These are phyloP conservation scores for Drosophila buzzatii DNA, from an alignment of 2,888 invertebrate species.

Conservation along the genomic window DNA sequence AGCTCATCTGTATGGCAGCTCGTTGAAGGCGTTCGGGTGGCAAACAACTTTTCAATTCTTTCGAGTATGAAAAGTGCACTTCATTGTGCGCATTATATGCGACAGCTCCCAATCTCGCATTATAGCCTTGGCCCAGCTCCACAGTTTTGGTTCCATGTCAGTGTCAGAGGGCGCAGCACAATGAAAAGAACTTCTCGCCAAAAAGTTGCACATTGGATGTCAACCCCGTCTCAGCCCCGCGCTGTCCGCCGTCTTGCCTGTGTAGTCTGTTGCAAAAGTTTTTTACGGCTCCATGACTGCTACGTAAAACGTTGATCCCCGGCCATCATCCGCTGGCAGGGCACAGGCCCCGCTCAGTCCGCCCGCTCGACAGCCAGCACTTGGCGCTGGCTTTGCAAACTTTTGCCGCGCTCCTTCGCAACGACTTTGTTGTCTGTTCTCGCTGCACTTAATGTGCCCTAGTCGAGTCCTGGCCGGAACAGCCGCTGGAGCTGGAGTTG, in stretches of 20 bases:
- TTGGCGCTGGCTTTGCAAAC: conserved; percentile 68
- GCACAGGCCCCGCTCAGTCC: background rate
- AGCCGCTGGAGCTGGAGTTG: conserved; percentile 21
- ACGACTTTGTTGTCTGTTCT: conserved; percentile 63
- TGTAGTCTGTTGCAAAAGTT: conserved; percentile 60
- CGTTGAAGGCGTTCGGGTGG: conserved; percentile 41
- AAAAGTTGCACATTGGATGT: conserved; percentile 70
- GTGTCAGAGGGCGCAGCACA: conserved; percentile 71
- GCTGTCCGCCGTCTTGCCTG: conserved; percentile 10
- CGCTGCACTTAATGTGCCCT: conserved; percentile 74
- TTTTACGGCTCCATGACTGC: conserved; percentile 63
- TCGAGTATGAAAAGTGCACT: conserved; percentile 82
- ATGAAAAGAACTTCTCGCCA: conserved; percentile 79
- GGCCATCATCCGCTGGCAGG: conserved; percentile 77
- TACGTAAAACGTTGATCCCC: conserved; percentile 82
- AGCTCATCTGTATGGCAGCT: conserved; percentile 15
- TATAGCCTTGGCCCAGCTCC: background rate
- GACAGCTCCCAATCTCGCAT: conserved; percentile 61
- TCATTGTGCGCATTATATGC: conserved; percentile 83
- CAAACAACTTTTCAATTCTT: conserved; percentile 77
- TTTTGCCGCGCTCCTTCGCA: conserved; percentile 60
- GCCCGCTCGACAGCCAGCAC: conserved; percentile 27
- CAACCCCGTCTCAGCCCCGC: background rate
- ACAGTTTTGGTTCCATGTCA: conserved; percentile 49
- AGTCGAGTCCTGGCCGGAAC: conserved; percentile 31